Percentiles rank a stretch among this genome's conserved stretches.
phyloP scores from a whole-genome alignment of 2,888 invertebrate species.

The Leptinotarsa haldemani region DNA sequence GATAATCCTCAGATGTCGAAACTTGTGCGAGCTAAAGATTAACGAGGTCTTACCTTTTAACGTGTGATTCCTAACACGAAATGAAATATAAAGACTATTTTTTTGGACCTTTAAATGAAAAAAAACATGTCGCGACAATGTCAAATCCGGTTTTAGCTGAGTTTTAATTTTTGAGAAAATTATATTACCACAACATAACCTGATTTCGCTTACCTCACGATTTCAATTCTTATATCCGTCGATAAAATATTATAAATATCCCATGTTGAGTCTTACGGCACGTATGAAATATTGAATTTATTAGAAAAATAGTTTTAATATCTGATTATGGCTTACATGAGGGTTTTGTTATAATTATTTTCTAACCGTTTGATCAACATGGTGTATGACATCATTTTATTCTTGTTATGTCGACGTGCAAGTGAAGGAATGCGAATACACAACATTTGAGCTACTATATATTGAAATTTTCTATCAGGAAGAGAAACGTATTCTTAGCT shows the following conservation, averaged over 20 bases:
- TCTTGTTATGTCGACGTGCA: not conserved
- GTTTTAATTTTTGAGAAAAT: too few relatives aligned
- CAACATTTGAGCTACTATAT: not conserved
- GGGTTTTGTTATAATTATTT: not conserved
- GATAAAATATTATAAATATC: conserved; percentile 16
- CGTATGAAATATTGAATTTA: conserved; percentile 32
- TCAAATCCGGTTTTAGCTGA: too few relatives aligned
- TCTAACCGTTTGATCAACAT: not conserved
- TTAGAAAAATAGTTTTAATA: conserved; percentile 34
- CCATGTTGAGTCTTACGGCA: conserved; percentile 25
- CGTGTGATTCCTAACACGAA: too few relatives aligned
- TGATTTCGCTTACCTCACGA: conserved; percentile 4
- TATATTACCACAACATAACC: conserved; percentile 15
- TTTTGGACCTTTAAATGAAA: too few relatives aligned
- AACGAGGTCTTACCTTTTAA: too few relatives aligned
- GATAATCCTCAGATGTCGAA: too few relatives aligned
- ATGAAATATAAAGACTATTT: too few relatives aligned
- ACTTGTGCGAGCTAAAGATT: too few relatives aligned
- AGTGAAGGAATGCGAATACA: not conserved
- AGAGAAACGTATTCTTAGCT: not conserved
- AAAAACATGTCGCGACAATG: too few relatives aligned
- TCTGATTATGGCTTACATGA: conserved; percentile 30
- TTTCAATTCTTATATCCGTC: conserved; percentile 19
- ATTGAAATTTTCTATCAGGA: not conserved
- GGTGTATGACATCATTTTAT: conserved; percentile 10